Evolutionary conservation across 1,140 invertebrate species (phyloP).

Genomic region (Zaprionus gabonicus): DNA sequence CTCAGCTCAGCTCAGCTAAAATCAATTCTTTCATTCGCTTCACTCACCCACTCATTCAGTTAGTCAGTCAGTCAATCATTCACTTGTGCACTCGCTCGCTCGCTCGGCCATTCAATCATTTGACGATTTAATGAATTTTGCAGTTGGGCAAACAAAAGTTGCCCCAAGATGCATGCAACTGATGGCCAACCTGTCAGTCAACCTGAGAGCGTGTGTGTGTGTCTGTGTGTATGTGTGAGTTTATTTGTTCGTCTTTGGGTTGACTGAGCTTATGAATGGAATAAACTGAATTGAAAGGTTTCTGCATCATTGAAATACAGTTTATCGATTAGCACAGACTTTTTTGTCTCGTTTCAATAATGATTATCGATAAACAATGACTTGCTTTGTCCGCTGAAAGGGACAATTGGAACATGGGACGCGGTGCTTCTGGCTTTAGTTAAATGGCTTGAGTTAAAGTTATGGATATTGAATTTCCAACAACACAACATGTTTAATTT

Average conservation of each 20-base stretch:
- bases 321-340: neutral
- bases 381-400: too few relatives aligned
- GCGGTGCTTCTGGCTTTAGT: too few relatives aligned
- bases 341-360: neutral
- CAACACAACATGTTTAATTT: too few relatives aligned
- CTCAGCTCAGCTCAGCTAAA: neutral
- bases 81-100: constrained; percentile 5
- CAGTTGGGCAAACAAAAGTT: constrained; percentile 7
- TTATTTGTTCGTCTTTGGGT: neutral
- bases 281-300: neutral
- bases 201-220: neutral
- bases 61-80: constrained; percentile 13
- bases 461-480: too few relatives aligned
- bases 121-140: constrained; percentile 10
- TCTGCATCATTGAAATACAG: neutral
- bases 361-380: neutral
- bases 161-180: constrained; percentile 5
- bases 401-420: too few relatives aligned
- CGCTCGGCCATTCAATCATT: constrained; percentile 15
- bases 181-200: constrained; percentile 7
- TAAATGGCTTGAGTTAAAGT: too few relatives aligned
- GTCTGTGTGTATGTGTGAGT: neutral
- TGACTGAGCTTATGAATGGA: constrained; percentile 1
- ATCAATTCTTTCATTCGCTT: constrained; percentile 27
- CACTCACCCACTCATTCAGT: constrained; percentile 2